Conservation (phyloP, 2,888 invertebrate genomes). For the Charanyca ferruginea region DNA sequence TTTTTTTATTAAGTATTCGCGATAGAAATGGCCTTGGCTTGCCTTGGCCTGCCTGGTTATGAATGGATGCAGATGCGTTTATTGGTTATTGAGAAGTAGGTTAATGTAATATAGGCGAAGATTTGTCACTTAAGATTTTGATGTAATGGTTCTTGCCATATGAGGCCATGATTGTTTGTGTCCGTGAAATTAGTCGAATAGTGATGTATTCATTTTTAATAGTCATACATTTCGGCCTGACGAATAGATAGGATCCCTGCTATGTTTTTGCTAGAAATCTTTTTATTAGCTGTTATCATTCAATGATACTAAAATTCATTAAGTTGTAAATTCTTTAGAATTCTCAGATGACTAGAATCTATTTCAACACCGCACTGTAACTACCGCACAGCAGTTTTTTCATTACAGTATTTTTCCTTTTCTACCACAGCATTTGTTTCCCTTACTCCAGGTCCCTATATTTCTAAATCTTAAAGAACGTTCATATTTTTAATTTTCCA, state of each 20-base stretch:
- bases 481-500: slow-evolving; percentile 5
- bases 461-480: slow-evolving; percentile 3
- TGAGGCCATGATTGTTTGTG: neutral
- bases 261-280: no score
- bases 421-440: neutral
- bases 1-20: slow-evolving; percentile 66
- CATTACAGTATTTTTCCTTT: neutral
- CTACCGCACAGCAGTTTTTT: no score
- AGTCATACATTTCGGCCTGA: no score
- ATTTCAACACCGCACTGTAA: no score
- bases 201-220: no score
- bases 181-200: neutral
- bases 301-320: no score
- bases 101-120: slow-evolving; percentile 35
- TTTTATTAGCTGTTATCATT: no score
- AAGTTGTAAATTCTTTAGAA: no score
- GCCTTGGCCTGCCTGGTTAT: slow-evolving; percentile 31
- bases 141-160: neutral
- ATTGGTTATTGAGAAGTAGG: slow-evolving; percentile 30
- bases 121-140: slow-evolving; percentile 19
- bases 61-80: slow-evolving; percentile 53
- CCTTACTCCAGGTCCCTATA: neutral
- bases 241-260: no score
- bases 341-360: no score
- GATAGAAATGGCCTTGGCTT: slow-evolving; percentile 71